Conservation (phyloP, 2,113 vertebrate genomes). For the Pteronura brasiliensis region DNA sequence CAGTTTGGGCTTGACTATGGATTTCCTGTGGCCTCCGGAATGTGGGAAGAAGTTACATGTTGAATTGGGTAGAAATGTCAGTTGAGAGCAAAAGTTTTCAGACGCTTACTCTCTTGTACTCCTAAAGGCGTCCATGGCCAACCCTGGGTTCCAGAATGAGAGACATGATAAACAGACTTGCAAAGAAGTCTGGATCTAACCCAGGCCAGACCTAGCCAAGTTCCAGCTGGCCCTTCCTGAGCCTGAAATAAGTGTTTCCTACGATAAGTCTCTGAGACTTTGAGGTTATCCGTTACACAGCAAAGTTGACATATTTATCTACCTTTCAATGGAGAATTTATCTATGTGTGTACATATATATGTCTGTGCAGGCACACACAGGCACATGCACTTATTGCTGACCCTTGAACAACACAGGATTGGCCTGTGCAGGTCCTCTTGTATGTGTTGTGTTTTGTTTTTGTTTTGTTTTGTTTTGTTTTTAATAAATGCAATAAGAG, state of each 20-base stretch:
- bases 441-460: background rate
- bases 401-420: background rate
- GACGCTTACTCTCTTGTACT: background rate
- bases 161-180: background rate
- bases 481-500: background rate
- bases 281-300: background rate
- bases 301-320: background rate
- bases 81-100: background rate
- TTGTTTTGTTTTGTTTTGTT: no score
- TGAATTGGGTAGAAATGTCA: background rate
- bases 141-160: background rate
- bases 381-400: background rate
- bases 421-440: background rate
- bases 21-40: background rate
- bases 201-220: background rate
- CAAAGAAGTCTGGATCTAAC: background rate
- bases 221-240: background rate
- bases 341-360: background rate
- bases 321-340: background rate
- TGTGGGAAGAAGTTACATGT: background rate
- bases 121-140: background rate
- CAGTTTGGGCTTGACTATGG: background rate
- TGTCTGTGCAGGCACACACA: no score
- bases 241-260: background rate
- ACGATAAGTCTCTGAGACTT: background rate